Evolutionary conservation across 2,113 vertebrate genomes (phyloP).

Genomic region (Neopipo cinnamomea): DNA sequence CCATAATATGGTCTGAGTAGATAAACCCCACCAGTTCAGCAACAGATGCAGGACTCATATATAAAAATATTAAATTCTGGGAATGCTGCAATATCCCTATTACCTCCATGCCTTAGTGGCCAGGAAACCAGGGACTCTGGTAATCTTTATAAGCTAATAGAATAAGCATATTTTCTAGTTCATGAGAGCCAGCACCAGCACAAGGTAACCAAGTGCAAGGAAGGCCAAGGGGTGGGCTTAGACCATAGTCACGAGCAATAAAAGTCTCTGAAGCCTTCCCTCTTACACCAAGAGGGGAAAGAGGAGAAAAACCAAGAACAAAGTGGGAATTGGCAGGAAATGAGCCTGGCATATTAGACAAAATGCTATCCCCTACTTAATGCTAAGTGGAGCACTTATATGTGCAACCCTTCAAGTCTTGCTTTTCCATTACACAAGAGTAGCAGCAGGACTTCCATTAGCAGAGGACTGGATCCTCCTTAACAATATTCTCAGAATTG

Average conservation of each 20-base stretch:
- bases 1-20: background rate
- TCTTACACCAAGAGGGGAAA: background rate
- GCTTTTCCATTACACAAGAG: background rate
- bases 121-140: background rate
- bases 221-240: background rate
- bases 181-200: background rate
- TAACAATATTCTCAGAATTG: background rate
- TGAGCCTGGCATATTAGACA: background rate
- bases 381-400: background rate
- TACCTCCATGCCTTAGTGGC: background rate
- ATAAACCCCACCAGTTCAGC: background rate
- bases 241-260: background rate
- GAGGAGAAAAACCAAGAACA: background rate
- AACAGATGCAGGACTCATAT: background rate
- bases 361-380: background rate
- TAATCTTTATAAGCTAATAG: background rate
- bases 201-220: background rate
- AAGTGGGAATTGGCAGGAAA: background rate
- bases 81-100: background rate
- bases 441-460: constrained; percentile 37
- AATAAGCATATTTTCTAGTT: background rate
- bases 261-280: background rate
- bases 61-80: background rate
- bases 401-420: background rate
- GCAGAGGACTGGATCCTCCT: background rate